Percentiles rank a stretch among this genome's conserved stretches.
These are phyloP conservation scores for Panthera uncia DNA, from an alignment of 2,113 vertebrate species.

Conservation along the genomic window DNA sequence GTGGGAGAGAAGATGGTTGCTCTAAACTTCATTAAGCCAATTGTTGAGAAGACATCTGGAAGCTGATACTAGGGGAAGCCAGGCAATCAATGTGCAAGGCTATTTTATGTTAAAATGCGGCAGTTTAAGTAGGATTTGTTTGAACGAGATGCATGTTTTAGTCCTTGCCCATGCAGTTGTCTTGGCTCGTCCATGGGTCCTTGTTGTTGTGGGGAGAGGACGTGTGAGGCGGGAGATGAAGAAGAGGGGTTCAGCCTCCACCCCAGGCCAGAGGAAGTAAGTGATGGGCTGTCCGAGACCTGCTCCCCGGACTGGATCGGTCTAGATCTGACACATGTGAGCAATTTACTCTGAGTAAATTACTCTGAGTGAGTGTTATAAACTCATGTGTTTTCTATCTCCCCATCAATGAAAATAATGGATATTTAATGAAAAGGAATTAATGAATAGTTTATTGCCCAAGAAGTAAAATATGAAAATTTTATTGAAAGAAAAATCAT, in stretches of 20 bases:
- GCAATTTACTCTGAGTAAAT: not conserved
- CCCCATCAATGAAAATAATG: not conserved
- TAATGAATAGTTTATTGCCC: not conserved
- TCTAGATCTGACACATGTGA: not conserved
- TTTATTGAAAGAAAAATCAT: not conserved
- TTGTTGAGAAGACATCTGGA: conserved; percentile 66
- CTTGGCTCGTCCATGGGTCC: not conserved
- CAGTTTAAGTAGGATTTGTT: not conserved
- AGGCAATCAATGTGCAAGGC: not conserved
- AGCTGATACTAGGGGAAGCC: not conserved
- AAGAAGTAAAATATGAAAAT: not conserved
- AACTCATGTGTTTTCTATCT: not conserved
- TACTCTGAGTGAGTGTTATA: no score
- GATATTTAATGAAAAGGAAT: not conserved
- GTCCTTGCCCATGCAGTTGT: not conserved
- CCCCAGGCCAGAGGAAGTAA: not conserved
- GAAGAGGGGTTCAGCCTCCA: not conserved
- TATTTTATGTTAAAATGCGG: not conserved
- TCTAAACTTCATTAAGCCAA: conserved; percentile 61
- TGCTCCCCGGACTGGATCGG: not conserved
- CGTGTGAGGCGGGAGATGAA: not conserved
- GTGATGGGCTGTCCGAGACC: accelerated
- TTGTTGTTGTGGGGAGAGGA: no score
- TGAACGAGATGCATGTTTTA: not conserved
- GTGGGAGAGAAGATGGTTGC: conserved; percentile 59